Conservation (phyloP, 2,113 vertebrate genomes). For the Pelvicachromis taeniatus region DNA sequence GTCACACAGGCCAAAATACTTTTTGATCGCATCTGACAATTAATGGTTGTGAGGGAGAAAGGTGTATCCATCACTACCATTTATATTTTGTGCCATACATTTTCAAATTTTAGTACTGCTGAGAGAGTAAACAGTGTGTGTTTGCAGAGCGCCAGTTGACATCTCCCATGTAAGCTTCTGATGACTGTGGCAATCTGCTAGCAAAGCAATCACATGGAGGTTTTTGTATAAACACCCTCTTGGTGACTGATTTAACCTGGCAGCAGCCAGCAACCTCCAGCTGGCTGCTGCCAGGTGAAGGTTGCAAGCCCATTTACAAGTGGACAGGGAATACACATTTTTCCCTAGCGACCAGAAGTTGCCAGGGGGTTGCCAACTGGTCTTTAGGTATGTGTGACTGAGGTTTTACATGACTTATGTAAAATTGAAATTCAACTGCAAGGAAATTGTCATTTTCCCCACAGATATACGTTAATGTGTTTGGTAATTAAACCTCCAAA, state of each 20-base stretch:
- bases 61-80: not conserved
- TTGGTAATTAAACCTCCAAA: not conserved
- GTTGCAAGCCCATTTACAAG: not conserved
- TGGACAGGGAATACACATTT: not conserved
- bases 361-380: not conserved
- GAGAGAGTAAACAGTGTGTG: not conserved
- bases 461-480: not conserved
- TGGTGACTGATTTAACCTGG: not conserved
- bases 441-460: not conserved
- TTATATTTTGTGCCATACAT: not conserved
- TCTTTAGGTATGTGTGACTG: not conserved
- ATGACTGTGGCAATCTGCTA: not conserved
- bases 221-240: not conserved
- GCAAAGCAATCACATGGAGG: not conserved
- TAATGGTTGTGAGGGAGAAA: not conserved
- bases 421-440: not conserved
- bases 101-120: not conserved
- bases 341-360: not conserved
- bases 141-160: not conserved
- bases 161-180: not conserved
- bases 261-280: fast-evolving
- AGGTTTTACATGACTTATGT: not conserved
- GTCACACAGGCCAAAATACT: not conserved
- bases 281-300: not conserved
- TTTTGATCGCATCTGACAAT: not conserved